Percentiles rank a stretch among this genome's conserved stretches.
Evolutionary conservation across 2,113 vertebrate species (phyloP).

Genomic region (human): DNA sequence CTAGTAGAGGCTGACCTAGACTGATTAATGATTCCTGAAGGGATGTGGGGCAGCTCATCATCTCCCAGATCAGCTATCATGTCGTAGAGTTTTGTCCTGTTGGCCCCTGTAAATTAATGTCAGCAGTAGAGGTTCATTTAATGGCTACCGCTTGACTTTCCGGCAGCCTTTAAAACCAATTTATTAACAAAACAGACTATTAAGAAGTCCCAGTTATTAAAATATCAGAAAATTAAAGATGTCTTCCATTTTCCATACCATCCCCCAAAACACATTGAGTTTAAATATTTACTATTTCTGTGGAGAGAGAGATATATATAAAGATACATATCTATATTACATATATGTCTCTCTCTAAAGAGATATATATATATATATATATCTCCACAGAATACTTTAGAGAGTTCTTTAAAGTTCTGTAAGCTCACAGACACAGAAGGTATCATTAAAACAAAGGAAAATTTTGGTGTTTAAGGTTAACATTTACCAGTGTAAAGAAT

Average conservation of each 20-base stretch:
- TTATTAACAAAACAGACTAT: constrained; percentile 76
- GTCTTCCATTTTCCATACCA: constrained; percentile 45
- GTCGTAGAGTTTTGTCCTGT: constrained; percentile 88
- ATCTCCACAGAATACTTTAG: not conserved
- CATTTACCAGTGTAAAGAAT: constrained; percentile 62
- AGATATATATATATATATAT: not conserved
- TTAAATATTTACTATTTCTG: constrained; percentile 52
- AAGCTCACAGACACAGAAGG: constrained; percentile 61
- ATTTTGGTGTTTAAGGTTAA: constrained; percentile 19
- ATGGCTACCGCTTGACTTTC: constrained; percentile 81
- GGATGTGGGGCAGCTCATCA: constrained; percentile 87
- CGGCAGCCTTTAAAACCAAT: constrained; percentile 79
- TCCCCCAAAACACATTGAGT: constrained; percentile 56
- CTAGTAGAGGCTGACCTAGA: constrained; percentile 88
- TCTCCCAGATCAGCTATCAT: constrained; percentile 90
- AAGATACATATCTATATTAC: no score
- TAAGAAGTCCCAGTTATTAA: constrained; percentile 68
- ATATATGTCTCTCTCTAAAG: not conserved
- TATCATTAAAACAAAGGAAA: constrained; percentile 58
- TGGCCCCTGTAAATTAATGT: constrained; percentile 89
- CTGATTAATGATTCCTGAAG: constrained; percentile 88
- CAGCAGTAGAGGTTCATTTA: constrained; percentile 86
- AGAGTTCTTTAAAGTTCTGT: not conserved
- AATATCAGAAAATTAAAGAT: constrained; percentile 53
- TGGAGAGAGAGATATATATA: not conserved